phyloP scores from a whole-genome alignment of 2,113 vertebrate genomes.

The Prochilodus magdalenae region DNA sequence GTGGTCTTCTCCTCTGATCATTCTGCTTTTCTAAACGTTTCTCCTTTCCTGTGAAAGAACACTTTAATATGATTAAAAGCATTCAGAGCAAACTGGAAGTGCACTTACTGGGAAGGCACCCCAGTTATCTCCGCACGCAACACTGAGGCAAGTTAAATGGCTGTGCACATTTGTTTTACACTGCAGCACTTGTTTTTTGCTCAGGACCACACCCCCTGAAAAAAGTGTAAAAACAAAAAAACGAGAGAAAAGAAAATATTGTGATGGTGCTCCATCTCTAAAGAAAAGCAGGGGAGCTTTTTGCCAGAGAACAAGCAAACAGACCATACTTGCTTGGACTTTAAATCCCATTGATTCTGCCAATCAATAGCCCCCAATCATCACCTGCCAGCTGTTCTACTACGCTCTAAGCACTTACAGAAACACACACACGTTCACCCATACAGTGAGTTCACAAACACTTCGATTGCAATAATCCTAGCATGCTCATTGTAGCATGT shows the following conservation, averaged over 20 bases:
- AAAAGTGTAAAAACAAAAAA: background rate
- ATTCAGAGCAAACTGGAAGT: background rate
- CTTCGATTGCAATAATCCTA: conserved; percentile 31
- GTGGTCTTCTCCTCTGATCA: background rate
- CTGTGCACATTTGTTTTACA: background rate
- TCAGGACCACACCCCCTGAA: background rate
- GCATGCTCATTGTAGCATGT: background rate
- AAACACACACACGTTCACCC: background rate
- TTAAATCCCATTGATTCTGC: conserved; percentile 37
- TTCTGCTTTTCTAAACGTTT: background rate
- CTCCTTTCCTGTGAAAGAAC: background rate
- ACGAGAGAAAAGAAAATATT: no score
- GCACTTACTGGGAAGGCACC: background rate
- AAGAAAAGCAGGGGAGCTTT: background rate
- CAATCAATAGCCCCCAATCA: conserved; percentile 45
- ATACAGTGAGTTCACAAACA: conserved; percentile 13
- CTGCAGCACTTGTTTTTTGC: background rate
- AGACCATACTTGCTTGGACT: conserved; percentile 3
- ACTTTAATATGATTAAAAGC: background rate
- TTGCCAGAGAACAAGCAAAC: conserved; percentile 15
- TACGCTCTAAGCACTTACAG: conserved; percentile 21
- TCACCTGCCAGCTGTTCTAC: conserved; percentile 37
- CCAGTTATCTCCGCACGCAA: background rate
- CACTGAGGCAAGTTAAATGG: background rate
- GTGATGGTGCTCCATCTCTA: background rate